Percentiles rank a stretch among this genome's conserved stretches.
Conservation (phyloP, 2,888 invertebrate genomes). For the Patella caerulea region DNA sequence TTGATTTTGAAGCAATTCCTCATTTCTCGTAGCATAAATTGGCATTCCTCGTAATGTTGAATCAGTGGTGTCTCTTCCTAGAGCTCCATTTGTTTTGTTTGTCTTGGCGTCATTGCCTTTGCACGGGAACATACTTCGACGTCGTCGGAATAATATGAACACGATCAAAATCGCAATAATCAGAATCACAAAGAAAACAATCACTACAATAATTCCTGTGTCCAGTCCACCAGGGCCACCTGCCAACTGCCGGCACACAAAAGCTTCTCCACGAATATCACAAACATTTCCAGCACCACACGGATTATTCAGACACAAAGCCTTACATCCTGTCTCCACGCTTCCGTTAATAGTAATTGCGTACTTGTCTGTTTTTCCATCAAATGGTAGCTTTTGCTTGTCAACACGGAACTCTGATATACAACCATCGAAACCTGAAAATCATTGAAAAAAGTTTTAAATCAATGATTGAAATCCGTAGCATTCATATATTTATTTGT, state of each 20-base stretch:
- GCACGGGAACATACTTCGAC: constrained; percentile 77
- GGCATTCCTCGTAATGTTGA: constrained; percentile 30
- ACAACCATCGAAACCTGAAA: constrained; percentile 86
- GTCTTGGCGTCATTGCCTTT: constrained; percentile 29
- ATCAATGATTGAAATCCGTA: too few relatives aligned
- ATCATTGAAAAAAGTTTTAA: background rate
- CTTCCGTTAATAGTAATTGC: constrained; percentile 52
- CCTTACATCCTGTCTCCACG: constrained; percentile 49
- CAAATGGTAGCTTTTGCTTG: constrained; percentile 89
- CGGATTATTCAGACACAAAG: constrained; percentile 47
- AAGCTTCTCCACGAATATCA: constrained; percentile 45
- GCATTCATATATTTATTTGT: too few relatives aligned
- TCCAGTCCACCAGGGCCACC: constrained; percentile 89
- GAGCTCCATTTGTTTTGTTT: constrained; percentile 70
- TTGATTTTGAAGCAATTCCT: constrained; percentile 76
- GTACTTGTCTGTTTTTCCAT: constrained; percentile 80
- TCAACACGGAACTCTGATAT: constrained; percentile 90
- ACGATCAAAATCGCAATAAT: constrained; percentile 61
- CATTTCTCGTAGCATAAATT: constrained; percentile 58
- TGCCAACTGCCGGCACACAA: constrained; percentile 73
- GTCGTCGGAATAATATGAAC: constrained; percentile 90
- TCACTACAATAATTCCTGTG: constrained; percentile 92
- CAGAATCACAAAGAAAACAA: constrained; percentile 89
- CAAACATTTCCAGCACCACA: constrained; percentile 49
- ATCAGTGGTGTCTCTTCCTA: constrained; percentile 36